Base-by-base conservation (phyloP, 2,113 vertebrate species). In the Oenanthe oenanthe region DNA sequence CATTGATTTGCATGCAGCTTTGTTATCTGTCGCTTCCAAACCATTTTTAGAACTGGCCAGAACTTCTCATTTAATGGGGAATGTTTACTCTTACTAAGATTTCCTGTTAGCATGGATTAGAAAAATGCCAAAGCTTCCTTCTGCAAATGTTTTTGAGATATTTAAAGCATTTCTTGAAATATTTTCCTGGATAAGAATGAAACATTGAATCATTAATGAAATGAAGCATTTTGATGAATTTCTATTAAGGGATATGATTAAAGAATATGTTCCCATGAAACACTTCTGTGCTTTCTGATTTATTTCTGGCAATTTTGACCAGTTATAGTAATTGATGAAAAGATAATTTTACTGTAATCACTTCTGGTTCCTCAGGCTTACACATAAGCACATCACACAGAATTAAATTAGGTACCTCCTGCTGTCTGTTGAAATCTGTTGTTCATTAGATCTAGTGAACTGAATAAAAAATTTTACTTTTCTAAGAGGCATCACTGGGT, bases 111-210 rank as follows among this genome's bases (percentile, higher is more conserved):
- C 1, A 1, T 3, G 2, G 19, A n/a, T 40, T 51, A 51, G 34
- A 74, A 90, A 85, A 85, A 83, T 20, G 56, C 17, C 48, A 86
- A 32, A 22, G 38, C 13, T 58, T 88, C 36, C 32, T 86, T 66
- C 51, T 74, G 67, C 57, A 85, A 80, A 43, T 28, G 1, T 40
- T 84, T 87, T 60, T 50, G 43, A 43, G 40, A 32, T 78, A 81
- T 89, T 91, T 89, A 63, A 87, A 51, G 7, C 20, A 38, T 78
- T 89, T 84, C 9, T 78, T 85, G 53, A 93, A 93, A 53, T 89
- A 36, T 75, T 94, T 92, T 62, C 31, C 72, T 87, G 40, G 12
- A 22, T 58, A 58, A 79, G 51, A 73, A 85, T 25, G 31, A 77
- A 77, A 28, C 32, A 50, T 9, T 40, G 24, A 73, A 26, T 73